These are phyloP conservation scores for Megatriorchis doriae DNA, from an alignment of 2,113 vertebrate species.

Conservation along the genomic window DNA sequence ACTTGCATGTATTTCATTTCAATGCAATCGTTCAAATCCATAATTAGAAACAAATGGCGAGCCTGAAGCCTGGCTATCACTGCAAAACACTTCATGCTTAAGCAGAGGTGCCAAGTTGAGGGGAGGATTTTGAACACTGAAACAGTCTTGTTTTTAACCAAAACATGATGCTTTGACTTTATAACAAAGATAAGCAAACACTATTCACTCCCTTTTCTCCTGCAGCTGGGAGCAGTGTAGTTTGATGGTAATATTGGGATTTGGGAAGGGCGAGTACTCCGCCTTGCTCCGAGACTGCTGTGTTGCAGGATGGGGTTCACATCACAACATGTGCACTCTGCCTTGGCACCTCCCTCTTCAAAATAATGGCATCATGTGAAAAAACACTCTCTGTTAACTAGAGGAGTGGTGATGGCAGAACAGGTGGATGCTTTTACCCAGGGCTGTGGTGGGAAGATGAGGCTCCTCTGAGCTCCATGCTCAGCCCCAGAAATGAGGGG, in stretches of 20 bases:
- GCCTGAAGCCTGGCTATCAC: neutral
- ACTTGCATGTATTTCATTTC: slow-evolving; percentile 56
- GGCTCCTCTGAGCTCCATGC: accelerated
- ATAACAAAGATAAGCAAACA: neutral
- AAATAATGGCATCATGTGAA: neutral
- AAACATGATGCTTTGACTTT: neutral
- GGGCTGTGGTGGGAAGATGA: neutral
- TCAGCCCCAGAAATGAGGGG: neutral
- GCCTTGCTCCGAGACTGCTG: neutral
- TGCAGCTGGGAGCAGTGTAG: neutral
- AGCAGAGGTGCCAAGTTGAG: neutral
- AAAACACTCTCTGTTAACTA: neutral
- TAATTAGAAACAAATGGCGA: slow-evolving; percentile 54
- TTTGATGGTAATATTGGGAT: neutral
- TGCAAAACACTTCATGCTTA: neutral
- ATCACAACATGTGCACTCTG: neutral
- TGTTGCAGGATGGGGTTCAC: neutral
- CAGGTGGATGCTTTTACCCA: neutral
- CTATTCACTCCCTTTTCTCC: neutral
- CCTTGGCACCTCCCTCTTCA: neutral
- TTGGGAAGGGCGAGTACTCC: neutral
- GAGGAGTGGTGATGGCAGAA: neutral
- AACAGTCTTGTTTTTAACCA: slow-evolving; percentile 11
- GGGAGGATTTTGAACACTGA: neutral
- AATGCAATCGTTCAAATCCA: neutral